Percentiles rank a stretch among this genome's conserved stretches.
These are phyloP conservation scores for Trissolcus brochymenae DNA, from an alignment of 2,888 invertebrate species.

Conservation along the genomic window DNA sequence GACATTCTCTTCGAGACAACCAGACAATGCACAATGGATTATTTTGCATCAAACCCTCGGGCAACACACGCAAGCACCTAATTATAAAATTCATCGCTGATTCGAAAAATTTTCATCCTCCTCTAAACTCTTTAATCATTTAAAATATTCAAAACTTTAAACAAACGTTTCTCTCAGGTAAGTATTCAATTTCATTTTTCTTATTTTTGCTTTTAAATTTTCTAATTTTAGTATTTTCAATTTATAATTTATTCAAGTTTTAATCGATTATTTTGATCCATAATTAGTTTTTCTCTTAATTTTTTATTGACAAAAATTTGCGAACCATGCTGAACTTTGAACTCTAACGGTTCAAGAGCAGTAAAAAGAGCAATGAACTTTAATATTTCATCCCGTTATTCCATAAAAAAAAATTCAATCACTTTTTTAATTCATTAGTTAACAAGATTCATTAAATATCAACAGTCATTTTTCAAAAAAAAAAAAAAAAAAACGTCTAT, in stretches of 20 bases:
- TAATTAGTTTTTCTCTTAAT: no score
- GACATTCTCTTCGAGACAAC: constrained; percentile 29
- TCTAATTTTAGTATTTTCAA: no score
- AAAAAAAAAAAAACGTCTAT: not conserved
- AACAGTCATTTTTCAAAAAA: constrained; percentile 24
- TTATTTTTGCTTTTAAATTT: no score
- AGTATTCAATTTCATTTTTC: no score
- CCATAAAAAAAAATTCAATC: constrained; percentile 11
- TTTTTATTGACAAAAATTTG: no score
- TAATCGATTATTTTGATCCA: no score
- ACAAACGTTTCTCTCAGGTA: not conserved
- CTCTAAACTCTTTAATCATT: constrained; percentile 7
- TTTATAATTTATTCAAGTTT: no score
- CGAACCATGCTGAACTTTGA: no score
- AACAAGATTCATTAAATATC: constrained; percentile 20
- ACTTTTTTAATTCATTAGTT: constrained; percentile 3
- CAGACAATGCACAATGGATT: constrained; percentile 18
- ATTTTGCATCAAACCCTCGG: constrained; percentile 21
- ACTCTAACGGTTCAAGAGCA: no score
- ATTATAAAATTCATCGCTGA: constrained; percentile 32
- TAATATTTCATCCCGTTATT: not conserved
- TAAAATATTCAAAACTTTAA: constrained; percentile 4
- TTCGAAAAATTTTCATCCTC: constrained; percentile 8
- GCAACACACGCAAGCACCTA: constrained; percentile 39
- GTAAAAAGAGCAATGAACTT: not conserved